phyloP scores from a whole-genome alignment of 1,140 invertebrate species.

The Probaryconus sp. region DNA sequence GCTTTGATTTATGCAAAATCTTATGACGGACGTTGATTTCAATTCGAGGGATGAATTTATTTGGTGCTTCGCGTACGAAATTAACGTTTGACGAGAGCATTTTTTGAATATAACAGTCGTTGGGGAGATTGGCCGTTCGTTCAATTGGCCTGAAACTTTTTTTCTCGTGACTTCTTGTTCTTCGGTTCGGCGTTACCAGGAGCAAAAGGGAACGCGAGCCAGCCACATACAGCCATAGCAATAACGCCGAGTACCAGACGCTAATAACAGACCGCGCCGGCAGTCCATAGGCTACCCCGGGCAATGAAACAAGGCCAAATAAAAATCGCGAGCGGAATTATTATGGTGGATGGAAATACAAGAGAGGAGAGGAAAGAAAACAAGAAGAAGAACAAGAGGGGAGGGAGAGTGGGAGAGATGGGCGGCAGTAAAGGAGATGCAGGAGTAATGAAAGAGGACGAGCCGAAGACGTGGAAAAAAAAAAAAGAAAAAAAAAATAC shows the following conservation, averaged over 20 bases:
- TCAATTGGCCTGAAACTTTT: conserved; percentile 62
- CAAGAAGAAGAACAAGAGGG: conserved; percentile 44
- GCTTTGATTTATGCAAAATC: conserved; percentile 42
- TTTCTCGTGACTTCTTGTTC: conserved; percentile 62
- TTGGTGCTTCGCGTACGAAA: conserved; percentile 12
- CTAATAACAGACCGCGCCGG: conserved; percentile 78
- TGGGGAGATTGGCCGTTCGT: neutral
- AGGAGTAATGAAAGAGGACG: conserved; percentile 55
- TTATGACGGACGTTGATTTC: conserved; percentile 28
- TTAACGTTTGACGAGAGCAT: too few species aligned
- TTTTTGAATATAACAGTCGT: neutral
- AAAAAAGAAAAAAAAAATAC: conserved; percentile 19
- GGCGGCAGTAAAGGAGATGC: conserved; percentile 55
- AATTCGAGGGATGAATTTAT: conserved; percentile 39
- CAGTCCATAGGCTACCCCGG: conserved; percentile 77
- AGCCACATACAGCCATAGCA: conserved; percentile 72
- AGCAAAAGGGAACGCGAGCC: conserved; percentile 61
- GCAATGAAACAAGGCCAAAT: conserved; percentile 77
- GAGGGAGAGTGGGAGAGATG: conserved; percentile 50
- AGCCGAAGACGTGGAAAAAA: conserved; percentile 47
- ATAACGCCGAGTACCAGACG: conserved; percentile 78
- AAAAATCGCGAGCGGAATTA: conserved; percentile 76
- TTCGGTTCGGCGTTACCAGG: conserved; percentile 59
- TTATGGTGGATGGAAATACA: conserved; percentile 77
- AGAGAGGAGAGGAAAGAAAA: conserved; percentile 36